Evolutionary conservation across 1,140 invertebrate species (phyloP).

Genomic region (Alviniconcha marisindica): DNA sequence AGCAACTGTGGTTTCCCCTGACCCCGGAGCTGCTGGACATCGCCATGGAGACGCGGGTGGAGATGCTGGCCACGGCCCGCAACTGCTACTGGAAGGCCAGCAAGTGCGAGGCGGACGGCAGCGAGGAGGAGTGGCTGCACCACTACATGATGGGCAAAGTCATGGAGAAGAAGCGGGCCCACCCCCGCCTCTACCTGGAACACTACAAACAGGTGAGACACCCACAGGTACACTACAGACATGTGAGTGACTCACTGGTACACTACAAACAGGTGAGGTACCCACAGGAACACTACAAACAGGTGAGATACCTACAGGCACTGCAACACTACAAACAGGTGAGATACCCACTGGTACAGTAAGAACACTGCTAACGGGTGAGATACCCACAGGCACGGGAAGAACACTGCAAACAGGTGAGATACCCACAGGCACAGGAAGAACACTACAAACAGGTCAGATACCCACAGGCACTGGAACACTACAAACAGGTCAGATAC

Average conservation of each 20-base stretch:
- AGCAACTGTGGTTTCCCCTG: conserved; percentile 66
- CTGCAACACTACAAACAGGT: conserved; percentile 87
- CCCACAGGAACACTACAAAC: no score
- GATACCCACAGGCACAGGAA: no score
- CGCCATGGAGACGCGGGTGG: conserved; percentile 85
- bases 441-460: no score
- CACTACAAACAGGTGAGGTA: conserved; percentile 84
- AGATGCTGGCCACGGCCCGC: conserved; percentile 85
- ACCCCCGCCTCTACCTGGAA: conserved; percentile 85
- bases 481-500: no score
- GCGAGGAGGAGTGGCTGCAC: conserved; percentile 85
- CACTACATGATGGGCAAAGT: conserved; percentile 97
- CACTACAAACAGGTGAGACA: conserved; percentile 84
- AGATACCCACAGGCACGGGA: no score
- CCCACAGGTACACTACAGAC: no score
- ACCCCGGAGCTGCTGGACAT: conserved; percentile 82
- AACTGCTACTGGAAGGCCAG: conserved; percentile 87
- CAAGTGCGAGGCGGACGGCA: conserved; percentile 76
- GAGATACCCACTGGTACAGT: conserved; percentile 44
- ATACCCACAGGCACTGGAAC: no score
- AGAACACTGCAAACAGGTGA: no score
- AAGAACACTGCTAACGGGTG: no score
- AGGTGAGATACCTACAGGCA: no score
- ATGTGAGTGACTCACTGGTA: no score
- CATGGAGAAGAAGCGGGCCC: conserved; percentile 79